phyloP scores from a whole-genome alignment of 1,140 invertebrate species.

The Cylas formicarius region DNA sequence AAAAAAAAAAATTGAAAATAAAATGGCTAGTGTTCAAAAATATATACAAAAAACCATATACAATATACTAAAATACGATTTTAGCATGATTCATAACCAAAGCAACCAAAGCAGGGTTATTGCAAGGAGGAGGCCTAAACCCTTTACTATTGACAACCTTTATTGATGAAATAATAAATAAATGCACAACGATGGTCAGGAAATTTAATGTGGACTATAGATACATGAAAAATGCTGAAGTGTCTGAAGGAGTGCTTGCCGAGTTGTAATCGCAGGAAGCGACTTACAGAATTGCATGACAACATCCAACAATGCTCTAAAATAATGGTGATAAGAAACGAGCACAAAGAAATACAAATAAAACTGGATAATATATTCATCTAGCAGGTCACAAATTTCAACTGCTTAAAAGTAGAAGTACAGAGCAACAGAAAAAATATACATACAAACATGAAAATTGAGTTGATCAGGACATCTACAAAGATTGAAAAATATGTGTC shows the following conservation, averaged over 20 bases:
- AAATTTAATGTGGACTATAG: neutral
- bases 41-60: neutral
- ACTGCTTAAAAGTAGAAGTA: neutral
- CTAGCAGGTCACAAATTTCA: neutral
- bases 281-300: constrained; percentile 1
- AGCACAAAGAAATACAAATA: neutral
- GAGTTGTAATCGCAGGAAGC: neutral
- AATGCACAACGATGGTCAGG: neutral
- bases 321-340: neutral
- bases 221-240: neutral
- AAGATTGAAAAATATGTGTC: too few relatives aligned
- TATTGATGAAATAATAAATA: constrained; percentile 3
- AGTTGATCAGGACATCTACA: too few relatives aligned
- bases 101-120: neutral
- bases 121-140: neutral
- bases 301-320: neutral
- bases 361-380: neutral
- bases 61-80: neutral
- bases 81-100: neutral
- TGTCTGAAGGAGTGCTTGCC: neutral
- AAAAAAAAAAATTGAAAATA: neutral
- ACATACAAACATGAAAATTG: too few relatives aligned
- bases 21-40: neutral
- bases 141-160: neutral
- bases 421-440: too few relatives aligned